A percentile compares a stretch with the other conserved stretches of the same genome.
Conservation (phyloP, 2,113 vertebrate genomes). For the Burhinus oedicnemus region DNA sequence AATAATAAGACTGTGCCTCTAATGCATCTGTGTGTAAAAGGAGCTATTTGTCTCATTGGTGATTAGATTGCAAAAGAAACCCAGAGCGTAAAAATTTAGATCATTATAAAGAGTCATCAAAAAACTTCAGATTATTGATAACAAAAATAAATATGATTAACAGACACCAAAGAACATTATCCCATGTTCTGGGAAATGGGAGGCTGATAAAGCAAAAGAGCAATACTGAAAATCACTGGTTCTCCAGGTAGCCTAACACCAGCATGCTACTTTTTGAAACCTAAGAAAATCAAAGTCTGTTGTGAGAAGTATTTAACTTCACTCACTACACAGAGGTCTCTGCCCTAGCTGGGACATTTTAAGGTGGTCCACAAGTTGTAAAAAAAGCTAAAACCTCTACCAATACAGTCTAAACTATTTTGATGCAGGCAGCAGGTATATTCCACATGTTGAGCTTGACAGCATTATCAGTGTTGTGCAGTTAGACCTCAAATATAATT, state of each 20-base stretch:
- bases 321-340: background rate
- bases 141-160: background rate
- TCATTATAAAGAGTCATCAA: background rate
- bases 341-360: background rate
- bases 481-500: background rate
- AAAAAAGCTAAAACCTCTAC: background rate
- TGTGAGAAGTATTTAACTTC: background rate
- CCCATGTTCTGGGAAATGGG: background rate
- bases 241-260: background rate
- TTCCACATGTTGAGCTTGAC: background rate
- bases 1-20: background rate
- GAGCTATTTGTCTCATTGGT: background rate
- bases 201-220: background rate
- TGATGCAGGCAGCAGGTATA: background rate
- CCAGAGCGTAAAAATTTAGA: background rate
- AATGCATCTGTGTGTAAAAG: background rate
- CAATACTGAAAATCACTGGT: background rate
- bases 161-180: background rate
- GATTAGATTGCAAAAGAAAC: background rate
- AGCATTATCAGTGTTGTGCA: background rate
- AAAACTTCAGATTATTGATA: background rate
- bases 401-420: background rate
- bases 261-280: background rate
- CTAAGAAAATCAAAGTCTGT: background rate
- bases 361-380: background rate